Evolutionary conservation across 2,113 vertebrate species (phyloP).

Genomic region (Syrrhaptes paradoxus): DNA sequence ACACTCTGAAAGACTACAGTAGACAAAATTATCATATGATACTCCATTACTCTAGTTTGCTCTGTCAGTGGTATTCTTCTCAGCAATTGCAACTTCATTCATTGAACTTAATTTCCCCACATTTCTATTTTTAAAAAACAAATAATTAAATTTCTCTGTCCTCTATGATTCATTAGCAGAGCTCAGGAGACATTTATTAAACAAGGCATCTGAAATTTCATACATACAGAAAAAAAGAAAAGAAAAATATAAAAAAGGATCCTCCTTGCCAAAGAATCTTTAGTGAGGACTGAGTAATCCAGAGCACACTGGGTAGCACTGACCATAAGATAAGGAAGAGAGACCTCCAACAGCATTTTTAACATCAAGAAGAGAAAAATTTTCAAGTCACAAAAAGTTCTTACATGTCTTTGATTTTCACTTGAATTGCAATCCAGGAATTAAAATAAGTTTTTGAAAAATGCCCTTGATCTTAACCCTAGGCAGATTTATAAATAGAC

Average conservation of each 20-base stretch:
- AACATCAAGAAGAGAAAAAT: conserved; percentile 69
- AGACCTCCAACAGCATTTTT: conserved; percentile 68
- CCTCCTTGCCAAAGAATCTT: conserved; percentile 32
- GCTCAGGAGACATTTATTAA: conserved; percentile 54
- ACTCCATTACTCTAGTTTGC: conserved; percentile 16
- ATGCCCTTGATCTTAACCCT: conserved; percentile 71
- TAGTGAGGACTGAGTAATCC: conserved; percentile 45
- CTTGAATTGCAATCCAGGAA: conserved; percentile 73
- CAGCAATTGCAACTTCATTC: neutral
- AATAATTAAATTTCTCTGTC: conserved; percentile 18
- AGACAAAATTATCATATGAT: conserved; percentile 41
- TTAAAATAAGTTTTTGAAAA: conserved; percentile 68
- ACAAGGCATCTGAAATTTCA: conserved; percentile 39
- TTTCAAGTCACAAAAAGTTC: conserved; percentile 67
- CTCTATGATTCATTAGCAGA: conserved; percentile 49
- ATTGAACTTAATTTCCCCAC: neutral
- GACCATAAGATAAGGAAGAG: conserved; percentile 58
- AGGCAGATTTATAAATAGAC: conserved; percentile 71
- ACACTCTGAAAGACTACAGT: conserved; percentile 23
- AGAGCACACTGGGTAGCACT: conserved; percentile 58
- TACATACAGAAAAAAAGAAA: conserved; percentile 6
- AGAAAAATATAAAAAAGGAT: conserved; percentile 15
- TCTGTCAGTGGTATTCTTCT: conserved; percentile 50
- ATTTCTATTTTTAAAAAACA: neutral
- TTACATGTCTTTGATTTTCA: conserved; percentile 72